phyloP scores from a whole-genome alignment of 2,888 invertebrate genomes.

The Acanthacorydalis orientalis region DNA sequence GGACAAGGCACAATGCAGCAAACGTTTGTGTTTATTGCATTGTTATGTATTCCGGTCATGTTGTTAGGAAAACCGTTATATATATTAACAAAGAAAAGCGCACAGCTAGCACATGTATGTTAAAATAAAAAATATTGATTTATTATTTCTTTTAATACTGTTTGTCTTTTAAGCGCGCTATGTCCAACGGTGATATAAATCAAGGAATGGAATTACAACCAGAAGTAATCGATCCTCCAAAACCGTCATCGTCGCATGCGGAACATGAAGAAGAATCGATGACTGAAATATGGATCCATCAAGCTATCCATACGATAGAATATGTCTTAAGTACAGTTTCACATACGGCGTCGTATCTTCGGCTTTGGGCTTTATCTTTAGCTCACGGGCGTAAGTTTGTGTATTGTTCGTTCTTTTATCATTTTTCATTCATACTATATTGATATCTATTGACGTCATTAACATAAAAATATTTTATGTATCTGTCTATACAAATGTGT shows the following conservation, averaged over 20 bases:
- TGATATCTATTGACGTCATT: no score
- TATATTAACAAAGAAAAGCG: conserved; percentile 26
- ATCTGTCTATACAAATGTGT: no score
- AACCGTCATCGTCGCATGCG: conserved; percentile 24
- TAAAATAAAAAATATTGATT: not conserved
- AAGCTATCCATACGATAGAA: conserved; percentile 92
- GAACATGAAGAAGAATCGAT: conserved; percentile 43
- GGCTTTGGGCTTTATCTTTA: conserved; percentile 89
- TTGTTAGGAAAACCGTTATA: conserved; percentile 62
- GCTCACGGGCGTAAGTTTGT: conserved; percentile 83
- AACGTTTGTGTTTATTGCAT: conserved; percentile 41
- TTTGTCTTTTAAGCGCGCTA: not conserved
- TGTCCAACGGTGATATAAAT: conserved; percentile 47
- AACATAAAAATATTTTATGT: no score
- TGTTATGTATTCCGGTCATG: conserved; percentile 61
- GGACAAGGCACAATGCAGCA: conserved; percentile 43
- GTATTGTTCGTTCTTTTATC: not conserved
- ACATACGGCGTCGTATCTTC: conserved; percentile 91
- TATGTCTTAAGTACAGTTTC: conserved; percentile 91
- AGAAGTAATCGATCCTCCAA: conserved; percentile 25
- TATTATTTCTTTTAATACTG: not conserved
- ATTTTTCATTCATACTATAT: not conserved
- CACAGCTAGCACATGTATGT: conserved; percentile 59
- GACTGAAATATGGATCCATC: conserved; percentile 82
- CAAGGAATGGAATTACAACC: conserved; percentile 46